These are phyloP conservation scores for Psilopsiagon aymara DNA, from an alignment of 2,113 vertebrate species.

Conservation along the genomic window DNA sequence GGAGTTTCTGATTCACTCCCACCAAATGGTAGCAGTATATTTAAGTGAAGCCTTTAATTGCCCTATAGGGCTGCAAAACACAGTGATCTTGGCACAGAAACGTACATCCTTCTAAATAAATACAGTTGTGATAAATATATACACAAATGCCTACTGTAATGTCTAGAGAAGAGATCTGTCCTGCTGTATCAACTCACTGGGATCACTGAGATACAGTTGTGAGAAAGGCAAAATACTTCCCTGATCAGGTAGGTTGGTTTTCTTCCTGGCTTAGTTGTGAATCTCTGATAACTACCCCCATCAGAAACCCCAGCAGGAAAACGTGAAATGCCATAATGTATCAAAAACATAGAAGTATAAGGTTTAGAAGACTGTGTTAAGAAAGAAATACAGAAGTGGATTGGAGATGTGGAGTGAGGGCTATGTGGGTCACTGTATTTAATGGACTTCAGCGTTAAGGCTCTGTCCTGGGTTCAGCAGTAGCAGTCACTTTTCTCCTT, in stretches of 20 bases:
- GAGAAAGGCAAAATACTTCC: neutral
- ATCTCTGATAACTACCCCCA: neutral
- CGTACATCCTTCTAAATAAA: neutral
- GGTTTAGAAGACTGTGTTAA: neutral
- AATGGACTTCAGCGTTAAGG: neutral
- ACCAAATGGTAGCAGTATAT: neutral
- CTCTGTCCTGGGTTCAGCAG: too few species aligned
- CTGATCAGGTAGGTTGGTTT: neutral
- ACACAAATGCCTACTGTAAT: neutral
- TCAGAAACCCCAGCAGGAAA: neutral
- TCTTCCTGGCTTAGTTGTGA: neutral
- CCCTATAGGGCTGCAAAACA: neutral
- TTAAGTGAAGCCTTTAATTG: neutral
- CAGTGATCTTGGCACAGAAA: neutral
- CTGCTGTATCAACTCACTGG: neutral
- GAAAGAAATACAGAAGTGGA: neutral
- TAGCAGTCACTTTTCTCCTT: too few species aligned
- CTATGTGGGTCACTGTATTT: neutral
- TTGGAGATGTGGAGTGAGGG: neutral
- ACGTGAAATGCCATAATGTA: neutral
- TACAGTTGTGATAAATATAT: neutral
- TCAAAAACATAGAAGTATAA: neutral
- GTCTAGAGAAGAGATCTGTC: neutral
- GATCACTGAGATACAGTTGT: neutral
- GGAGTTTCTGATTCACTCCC: neutral